A percentile compares a stretch with the other conserved stretches of the same genome.
Conservation (phyloP, 2,113 vertebrate species). For the Cheilinus undulatus region DNA sequence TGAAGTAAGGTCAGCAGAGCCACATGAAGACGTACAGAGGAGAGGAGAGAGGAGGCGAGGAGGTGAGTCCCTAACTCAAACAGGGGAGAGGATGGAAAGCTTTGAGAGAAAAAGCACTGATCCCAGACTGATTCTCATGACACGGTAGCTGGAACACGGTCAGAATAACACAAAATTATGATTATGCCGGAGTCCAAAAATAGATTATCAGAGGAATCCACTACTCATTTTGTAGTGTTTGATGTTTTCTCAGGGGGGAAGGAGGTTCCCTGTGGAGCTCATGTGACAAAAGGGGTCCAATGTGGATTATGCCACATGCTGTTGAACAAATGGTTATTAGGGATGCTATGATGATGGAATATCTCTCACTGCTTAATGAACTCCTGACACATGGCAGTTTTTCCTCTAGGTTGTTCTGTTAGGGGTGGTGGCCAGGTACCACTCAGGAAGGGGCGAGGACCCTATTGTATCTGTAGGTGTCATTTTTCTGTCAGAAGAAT, state of each 20-base stretch:
- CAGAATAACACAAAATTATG: not conserved
- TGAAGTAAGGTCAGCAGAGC: conserved; percentile 68
- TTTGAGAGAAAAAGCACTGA: conserved; percentile 21
- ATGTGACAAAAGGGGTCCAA: not conserved
- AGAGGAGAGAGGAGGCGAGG: conserved; percentile 17
- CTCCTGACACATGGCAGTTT: not conserved
- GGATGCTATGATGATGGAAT: not conserved
- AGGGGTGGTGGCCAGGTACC: too few relatives aligned
- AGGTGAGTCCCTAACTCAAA: conserved; percentile 18
- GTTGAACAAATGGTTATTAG: conserved; percentile 9
- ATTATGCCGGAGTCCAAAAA: conserved; percentile 2
- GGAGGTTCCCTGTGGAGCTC: not conserved
- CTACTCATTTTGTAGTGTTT: not conserved
- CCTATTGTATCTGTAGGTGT: too few relatives aligned
- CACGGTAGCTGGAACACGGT: not conserved
- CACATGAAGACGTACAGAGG: conserved; percentile 2
- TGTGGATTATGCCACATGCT: not conserved
- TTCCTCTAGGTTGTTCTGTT: too few relatives aligned
- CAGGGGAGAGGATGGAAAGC: not conserved
- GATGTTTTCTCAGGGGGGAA: not conserved
- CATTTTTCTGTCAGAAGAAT: too few relatives aligned
- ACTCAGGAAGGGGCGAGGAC: too few relatives aligned
- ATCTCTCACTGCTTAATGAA: not conserved
- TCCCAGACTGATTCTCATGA: conserved; percentile 5
- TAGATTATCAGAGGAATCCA: not conserved